Conservation (phyloP, 2,888 invertebrate species). For the Trisateles emortualis region DNA sequence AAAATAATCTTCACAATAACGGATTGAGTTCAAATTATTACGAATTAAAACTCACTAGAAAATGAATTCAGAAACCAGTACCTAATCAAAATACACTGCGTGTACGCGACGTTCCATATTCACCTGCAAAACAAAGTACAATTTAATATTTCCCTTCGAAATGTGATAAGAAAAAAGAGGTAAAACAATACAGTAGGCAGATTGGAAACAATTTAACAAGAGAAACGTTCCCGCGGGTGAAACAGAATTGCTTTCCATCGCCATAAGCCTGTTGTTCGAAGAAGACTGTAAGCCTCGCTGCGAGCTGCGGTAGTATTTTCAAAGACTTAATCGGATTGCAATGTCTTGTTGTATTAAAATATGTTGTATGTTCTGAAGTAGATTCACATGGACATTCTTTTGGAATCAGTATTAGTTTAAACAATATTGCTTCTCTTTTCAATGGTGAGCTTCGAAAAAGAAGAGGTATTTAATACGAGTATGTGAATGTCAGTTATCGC, state of each 20-base stretch:
- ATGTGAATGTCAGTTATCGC: too few relatives aligned
- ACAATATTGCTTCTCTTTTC: too few relatives aligned
- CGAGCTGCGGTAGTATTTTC: conserved; percentile 8
- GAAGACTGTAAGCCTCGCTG: conserved; percentile 15
- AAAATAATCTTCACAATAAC: too few relatives aligned
- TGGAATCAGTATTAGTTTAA: too few relatives aligned
- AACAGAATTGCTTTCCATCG: conserved; percentile 18
- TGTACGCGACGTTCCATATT: not conserved
- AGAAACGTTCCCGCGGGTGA: not conserved
- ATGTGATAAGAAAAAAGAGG: conserved; percentile 9
- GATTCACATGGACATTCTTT: too few relatives aligned
- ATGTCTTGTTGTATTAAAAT: not conserved
- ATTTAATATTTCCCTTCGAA: conserved; percentile 6
- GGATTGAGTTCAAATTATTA: too few relatives aligned
- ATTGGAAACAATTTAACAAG: conserved; percentile 36
- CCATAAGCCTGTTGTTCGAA: conserved; percentile 39
- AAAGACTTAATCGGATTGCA: conserved; percentile 1
- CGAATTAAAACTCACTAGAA: too few relatives aligned
- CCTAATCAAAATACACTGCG: too few relatives aligned
- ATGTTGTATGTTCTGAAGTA: too few relatives aligned
- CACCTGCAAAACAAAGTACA: not conserved
- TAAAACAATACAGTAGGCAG: conserved; percentile 13
- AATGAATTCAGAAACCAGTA: too few relatives aligned
- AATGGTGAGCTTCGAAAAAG: too few relatives aligned
- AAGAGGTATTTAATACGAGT: too few relatives aligned